These are phyloP conservation scores for Pseudopipra pipra DNA, from an alignment of 2,113 vertebrate genomes.

Conservation along the genomic window DNA sequence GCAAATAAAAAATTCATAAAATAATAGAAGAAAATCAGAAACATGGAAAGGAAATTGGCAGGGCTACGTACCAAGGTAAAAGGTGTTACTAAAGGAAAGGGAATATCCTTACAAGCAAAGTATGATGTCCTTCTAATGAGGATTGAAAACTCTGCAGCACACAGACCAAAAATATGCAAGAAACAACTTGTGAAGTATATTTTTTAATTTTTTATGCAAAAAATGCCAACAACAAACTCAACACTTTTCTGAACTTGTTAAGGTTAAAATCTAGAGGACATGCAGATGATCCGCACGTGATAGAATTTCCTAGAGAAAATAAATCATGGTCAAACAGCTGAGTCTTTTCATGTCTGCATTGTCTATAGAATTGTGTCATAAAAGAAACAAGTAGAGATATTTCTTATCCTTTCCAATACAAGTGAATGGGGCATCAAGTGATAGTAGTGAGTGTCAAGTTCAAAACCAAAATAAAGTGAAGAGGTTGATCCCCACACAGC, in stretches of 20 bases:
- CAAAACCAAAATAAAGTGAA: background rate
- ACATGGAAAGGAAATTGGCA: background rate
- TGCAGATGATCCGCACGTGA: background rate
- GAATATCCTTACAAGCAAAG: background rate
- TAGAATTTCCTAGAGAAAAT: background rate
- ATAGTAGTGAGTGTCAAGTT: background rate
- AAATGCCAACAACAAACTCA: rapidly evolving
- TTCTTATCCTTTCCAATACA: background rate
- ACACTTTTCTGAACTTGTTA: background rate
- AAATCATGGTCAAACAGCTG: background rate
- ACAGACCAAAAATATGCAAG: background rate
- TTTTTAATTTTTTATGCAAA: background rate
- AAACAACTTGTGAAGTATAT: background rate
- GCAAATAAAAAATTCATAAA: background rate
- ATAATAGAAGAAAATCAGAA: background rate
- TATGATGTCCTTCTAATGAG: background rate
- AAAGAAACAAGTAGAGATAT: background rate
- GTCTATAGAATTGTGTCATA: background rate
- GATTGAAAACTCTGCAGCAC: background rate
- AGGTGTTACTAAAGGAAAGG: background rate
- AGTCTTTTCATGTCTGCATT: background rate
- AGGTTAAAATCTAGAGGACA: background rate
- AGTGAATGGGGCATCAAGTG: background rate
- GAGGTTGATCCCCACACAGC: background rate
- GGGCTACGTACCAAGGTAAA: background rate